A percentile compares a stretch with the other conserved stretches of the same genome.
phyloP scores from a whole-genome alignment of 37 sponge, comb jelly and placozoan genomes.

The Trichoplax adhaerens region DNA sequence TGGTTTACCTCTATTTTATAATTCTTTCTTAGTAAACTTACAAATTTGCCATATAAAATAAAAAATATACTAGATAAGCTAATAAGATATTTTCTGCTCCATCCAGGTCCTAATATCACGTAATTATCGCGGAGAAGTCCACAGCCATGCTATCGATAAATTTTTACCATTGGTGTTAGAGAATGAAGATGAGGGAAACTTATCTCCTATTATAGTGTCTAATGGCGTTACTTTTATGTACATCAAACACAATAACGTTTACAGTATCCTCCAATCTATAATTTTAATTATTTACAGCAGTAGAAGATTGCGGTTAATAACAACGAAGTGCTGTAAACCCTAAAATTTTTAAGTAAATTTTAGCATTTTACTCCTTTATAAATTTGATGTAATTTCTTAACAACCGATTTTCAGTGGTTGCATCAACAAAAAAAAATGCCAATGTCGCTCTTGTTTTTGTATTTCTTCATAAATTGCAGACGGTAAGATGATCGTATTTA shows the following conservation, averaged over 20 bases:
- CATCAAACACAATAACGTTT: slow-evolving; percentile 94
- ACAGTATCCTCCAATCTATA: slow-evolving; percentile 42
- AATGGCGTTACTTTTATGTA: slow-evolving; percentile 88
- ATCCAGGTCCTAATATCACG: slow-evolving; percentile 72
- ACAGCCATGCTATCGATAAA: slow-evolving; percentile 71
- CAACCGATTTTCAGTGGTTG: slow-evolving; percentile 46
- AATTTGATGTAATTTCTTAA: too few species aligned
- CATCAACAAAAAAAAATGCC: slow-evolving; percentile 86
- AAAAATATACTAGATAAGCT: neutral
- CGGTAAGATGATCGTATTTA: slow-evolving; percentile 25
- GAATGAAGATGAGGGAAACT: slow-evolving; percentile 75
- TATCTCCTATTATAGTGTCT: slow-evolving; percentile 63
- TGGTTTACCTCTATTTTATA: too few species aligned
- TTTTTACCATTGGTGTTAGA: slow-evolving; percentile 89
- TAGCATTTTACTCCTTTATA: too few species aligned
- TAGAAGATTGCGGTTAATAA: too few species aligned
- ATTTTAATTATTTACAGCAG: too few species aligned
- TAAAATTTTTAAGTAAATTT: too few species aligned
- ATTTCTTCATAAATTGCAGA: slow-evolving; percentile 71
- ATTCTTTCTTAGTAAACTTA: too few species aligned
- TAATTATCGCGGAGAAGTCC: slow-evolving; percentile 86
- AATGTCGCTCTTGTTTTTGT: slow-evolving; percentile 87
- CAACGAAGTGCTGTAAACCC: too few species aligned
- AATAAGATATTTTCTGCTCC: neutral
- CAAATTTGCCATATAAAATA: too few species aligned